Conservation (phyloP, 1,140 invertebrate species). For the Diuraphis noxia region DNA sequence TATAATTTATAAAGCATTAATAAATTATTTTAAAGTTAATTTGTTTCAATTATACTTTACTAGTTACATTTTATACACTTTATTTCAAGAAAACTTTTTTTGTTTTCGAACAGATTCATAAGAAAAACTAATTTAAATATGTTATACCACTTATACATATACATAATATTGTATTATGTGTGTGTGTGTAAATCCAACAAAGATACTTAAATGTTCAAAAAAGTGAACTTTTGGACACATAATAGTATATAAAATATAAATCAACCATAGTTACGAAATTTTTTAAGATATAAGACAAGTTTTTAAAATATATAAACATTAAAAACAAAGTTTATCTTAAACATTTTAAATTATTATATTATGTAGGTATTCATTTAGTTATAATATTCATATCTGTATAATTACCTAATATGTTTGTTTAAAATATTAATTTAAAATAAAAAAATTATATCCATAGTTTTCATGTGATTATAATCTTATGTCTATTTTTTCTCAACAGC, state of each 20-base stretch:
- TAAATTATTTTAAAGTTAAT: constrained; percentile 32
- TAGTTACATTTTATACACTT: background rate
- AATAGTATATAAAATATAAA: background rate
- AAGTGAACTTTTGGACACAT: background rate
- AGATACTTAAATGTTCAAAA: background rate
- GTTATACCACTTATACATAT: background rate
- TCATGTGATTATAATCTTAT: too few species aligned
- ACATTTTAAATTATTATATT: background rate
- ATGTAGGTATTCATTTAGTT: background rate
- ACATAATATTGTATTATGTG: background rate
- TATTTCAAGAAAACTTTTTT: background rate
- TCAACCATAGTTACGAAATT: background rate
- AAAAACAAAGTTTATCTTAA: background rate
- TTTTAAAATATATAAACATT: background rate
- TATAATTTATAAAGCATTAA: background rate
- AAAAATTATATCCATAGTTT: too few species aligned
- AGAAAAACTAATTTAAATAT: constrained; percentile 2
- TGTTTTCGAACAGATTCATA: background rate
- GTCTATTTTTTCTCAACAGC: too few species aligned
- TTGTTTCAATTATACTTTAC: constrained; percentile 23
- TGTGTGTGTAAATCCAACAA: background rate
- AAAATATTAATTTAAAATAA: too few species aligned
- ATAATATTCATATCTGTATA: background rate
- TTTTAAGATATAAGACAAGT: background rate
- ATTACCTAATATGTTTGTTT: background rate